Conservation (phyloP, 2,113 vertebrate species). For the Nycticorax nycticorax region DNA sequence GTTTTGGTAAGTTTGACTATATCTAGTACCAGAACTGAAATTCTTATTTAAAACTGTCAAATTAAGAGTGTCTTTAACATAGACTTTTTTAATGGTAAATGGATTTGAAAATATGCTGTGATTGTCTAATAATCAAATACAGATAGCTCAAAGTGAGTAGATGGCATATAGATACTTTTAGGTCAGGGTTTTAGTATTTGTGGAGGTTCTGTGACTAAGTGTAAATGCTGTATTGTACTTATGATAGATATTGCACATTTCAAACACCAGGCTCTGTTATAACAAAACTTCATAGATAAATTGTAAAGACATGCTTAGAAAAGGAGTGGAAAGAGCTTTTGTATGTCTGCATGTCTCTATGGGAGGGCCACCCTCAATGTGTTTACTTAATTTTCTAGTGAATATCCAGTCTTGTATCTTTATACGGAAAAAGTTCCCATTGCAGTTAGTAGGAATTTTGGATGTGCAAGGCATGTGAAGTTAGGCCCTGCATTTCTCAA, state of each 20-base stretch:
- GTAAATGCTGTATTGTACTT: neutral
- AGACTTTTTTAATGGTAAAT: neutral
- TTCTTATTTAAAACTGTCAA: neutral
- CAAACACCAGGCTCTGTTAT: neutral
- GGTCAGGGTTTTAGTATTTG: neutral
- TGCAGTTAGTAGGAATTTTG: neutral
- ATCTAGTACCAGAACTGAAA: neutral
- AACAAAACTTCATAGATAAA: neutral
- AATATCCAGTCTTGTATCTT: neutral
- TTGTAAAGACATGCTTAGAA: neutral
- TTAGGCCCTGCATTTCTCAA: neutral
- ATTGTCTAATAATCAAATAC: neutral
- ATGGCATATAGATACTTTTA: neutral
- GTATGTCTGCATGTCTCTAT: neutral
- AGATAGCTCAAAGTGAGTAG: neutral
- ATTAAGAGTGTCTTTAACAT: neutral
- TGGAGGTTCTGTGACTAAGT: neutral
- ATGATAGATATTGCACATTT: neutral
- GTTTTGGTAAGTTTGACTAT: neutral
- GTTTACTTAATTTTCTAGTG: constrained; percentile 9
- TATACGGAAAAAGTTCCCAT: neutral
- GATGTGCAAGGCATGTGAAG: neutral
- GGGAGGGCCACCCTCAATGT: neutral
- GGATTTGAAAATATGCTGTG: neutral
- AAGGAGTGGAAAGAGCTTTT: neutral